Conservation (phyloP, 2,113 vertebrate species). For the Stomatorhinus ivindoensis region DNA sequence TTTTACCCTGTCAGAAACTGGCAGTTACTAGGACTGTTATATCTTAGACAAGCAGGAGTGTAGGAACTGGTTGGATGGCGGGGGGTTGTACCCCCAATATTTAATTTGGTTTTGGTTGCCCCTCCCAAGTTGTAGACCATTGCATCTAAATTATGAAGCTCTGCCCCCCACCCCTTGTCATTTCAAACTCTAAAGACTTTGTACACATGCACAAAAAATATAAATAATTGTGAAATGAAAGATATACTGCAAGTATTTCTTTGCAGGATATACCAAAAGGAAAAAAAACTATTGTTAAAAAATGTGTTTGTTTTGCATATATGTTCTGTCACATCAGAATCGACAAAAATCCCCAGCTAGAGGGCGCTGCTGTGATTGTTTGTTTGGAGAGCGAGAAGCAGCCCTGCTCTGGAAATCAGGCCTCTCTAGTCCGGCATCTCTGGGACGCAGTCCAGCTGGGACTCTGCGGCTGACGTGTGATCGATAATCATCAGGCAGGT, state of each 20-base stretch:
- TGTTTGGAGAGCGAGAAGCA: neutral
- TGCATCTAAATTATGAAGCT: neutral
- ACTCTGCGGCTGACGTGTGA: neutral
- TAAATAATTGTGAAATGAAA: neutral
- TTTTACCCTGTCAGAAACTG: neutral
- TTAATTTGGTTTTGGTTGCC: neutral
- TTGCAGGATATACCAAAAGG: neutral
- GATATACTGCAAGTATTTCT: neutral
- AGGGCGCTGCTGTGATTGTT: neutral
- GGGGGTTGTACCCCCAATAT: neutral
- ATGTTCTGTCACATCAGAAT: neutral
- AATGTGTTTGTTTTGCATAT: neutral
- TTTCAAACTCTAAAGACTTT: neutral
- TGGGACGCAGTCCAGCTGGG: neutral
- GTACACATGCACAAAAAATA: neutral
- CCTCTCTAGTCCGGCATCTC: neutral
- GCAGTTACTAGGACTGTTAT: neutral
- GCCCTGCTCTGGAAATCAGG: neutral
- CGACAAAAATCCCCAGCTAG: neutral
- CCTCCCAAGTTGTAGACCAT: neutral
- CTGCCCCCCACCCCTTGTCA: neutral
- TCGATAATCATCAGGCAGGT: constrained; percentile 41
- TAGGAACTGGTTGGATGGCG: neutral
- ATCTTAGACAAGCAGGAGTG: neutral
- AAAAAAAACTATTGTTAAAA: neutral